Conservation (phyloP, 2,113 vertebrate species). For the Dermatemys mawii region DNA sequence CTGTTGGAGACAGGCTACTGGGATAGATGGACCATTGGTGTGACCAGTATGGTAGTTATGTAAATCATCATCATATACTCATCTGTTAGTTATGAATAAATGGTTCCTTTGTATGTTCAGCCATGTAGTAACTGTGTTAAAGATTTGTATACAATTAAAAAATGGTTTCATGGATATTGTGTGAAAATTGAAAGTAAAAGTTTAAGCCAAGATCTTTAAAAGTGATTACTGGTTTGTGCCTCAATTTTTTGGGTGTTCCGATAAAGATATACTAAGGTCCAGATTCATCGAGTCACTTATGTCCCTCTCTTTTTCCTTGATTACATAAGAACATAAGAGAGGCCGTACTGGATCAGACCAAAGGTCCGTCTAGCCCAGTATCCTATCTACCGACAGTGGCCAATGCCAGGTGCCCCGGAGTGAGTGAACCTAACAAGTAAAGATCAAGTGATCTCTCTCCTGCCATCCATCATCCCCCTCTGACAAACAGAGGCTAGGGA, state of each 20-base stretch:
- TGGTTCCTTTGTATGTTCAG: not conserved
- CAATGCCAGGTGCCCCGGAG: too few species aligned
- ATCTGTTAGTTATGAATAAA: not conserved
- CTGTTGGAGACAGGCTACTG: too few species aligned
- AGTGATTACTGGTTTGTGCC: rapidly evolving
- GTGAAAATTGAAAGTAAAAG: not conserved
- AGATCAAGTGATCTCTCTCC: too few species aligned
- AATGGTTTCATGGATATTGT: not conserved
- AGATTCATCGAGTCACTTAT: not conserved
- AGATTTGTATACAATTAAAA: not conserved
- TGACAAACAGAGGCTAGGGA: too few species aligned
- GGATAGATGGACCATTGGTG: too few species aligned
- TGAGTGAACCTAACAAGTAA: too few species aligned
- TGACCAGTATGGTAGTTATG: too few species aligned
- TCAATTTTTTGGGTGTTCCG: not conserved
- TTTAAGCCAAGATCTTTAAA: not conserved
- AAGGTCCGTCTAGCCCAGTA: too few species aligned
- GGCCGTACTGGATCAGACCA: too few species aligned
- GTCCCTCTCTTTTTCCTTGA: not conserved
- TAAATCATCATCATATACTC: not conserved
- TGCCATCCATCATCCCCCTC: too few species aligned
- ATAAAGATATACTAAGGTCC: not conserved
- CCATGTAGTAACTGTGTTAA: not conserved
- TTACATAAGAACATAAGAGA: too few species aligned
- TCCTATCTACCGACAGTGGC: too few species aligned